Conservation (phyloP, 2,888 invertebrate species). For the Stenchaetothrips biformis region DNA sequence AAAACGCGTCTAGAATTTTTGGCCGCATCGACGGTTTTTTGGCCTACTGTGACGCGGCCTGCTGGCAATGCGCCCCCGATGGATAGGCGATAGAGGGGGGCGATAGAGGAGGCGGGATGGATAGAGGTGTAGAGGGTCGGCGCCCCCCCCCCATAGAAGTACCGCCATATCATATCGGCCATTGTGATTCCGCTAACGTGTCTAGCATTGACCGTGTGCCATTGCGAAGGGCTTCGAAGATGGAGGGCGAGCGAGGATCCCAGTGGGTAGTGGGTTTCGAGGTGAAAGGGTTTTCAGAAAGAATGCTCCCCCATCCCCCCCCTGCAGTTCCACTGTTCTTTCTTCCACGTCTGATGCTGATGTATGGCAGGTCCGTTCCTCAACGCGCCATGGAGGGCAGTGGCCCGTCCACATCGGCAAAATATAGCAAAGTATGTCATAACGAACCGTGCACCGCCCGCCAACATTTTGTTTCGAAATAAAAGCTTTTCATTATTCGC, state of each 20-base stretch:
- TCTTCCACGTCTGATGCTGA: background rate
- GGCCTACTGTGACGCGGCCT: background rate
- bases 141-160: background rate
- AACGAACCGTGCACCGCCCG: background rate
- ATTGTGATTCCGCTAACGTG: constrained; percentile 23
- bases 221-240: too few relatives aligned
- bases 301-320: background rate
- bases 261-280: too few relatives aligned
- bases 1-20: too few relatives aligned
- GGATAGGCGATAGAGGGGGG: background rate
- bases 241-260: too few relatives aligned
- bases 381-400: background rate
- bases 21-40: too few relatives aligned
- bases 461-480: background rate
- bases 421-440: background rate
- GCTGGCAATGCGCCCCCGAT: background rate
- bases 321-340: background rate
- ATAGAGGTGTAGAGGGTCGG: too few relatives aligned
- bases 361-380: background rate
- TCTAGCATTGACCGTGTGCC: constrained; percentile 9
- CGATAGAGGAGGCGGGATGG: background rate
- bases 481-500: background rate
- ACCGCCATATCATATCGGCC: background rate
- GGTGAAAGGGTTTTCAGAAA: background rate
- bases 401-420: background rate